phyloP scores from a whole-genome alignment of 2,888 invertebrate species.

The Diogma glabrata region DNA sequence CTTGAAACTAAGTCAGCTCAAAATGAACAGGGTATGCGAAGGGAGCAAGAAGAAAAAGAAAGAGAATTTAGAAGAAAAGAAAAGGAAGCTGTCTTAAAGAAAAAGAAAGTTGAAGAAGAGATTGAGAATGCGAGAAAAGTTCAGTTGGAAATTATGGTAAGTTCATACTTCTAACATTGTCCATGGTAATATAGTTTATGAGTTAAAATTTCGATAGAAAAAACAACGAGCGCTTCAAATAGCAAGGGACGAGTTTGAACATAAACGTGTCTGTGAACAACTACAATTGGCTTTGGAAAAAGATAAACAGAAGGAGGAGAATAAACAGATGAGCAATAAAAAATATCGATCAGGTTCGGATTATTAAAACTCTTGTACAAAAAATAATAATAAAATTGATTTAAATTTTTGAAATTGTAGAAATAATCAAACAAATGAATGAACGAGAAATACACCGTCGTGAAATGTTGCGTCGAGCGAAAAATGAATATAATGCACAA shows the following conservation, averaged over 20 bases:
- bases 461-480: slow-evolving; percentile 26
- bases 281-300: slow-evolving; percentile 30
- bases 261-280: slow-evolving; percentile 27
- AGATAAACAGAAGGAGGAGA: slow-evolving; percentile 25
- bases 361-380: neutral
- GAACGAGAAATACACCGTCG: slow-evolving; percentile 31
- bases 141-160: slow-evolving; percentile 29
- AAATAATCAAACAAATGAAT: slow-evolving; percentile 33
- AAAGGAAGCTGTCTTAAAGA: slow-evolving; percentile 28
- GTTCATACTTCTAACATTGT: no score
- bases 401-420: slow-evolving; percentile 16
- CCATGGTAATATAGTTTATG: neutral
- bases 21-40: slow-evolving; percentile 30
- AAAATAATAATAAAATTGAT: neutral
- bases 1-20: slow-evolving; percentile 27
- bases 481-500: slow-evolving; percentile 29
- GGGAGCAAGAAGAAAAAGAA: slow-evolving; percentile 34
- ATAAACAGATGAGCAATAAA: slow-evolving; percentile 24
- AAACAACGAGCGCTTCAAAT: slow-evolving; percentile 31
- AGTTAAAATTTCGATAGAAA: slow-evolving; percentile 20
- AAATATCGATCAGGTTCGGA: slow-evolving; percentile 24
- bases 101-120: slow-evolving; percentile 28
- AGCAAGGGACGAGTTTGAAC: slow-evolving; percentile 32
- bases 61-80: slow-evolving; percentile 34
- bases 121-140: slow-evolving; percentile 27